Evolutionary conservation across 2,888 invertebrate genomes (phyloP), one percentile per base, ranked within the genome.

Genomic region (Epistrophella euchroma): DNA sequence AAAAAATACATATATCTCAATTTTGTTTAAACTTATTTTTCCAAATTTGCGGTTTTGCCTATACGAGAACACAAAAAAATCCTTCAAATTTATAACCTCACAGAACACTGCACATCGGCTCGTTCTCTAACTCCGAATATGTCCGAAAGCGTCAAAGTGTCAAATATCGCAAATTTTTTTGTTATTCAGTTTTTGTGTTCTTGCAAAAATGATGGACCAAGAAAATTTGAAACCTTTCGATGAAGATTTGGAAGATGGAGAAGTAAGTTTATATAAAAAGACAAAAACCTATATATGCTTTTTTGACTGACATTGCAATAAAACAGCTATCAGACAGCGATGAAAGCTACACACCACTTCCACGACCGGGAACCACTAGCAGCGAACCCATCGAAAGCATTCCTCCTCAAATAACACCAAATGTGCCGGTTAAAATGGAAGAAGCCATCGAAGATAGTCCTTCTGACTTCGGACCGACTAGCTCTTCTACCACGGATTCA

Each of bases 211-310:
- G 74, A 95, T 95, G 93, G 95, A 95, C 91, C 94, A 94, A 89
- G 95, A 95, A 90, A 91, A 94, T 88, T 93, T 94, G 88, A 92
- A 94, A 86, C 93, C 94, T 85, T 93, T 94, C 89, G 93, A 94
- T 88, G 94, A 94, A 88, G 95, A 95, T 90, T 92, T 94, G 83
- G 94, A 95, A 90, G 95, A 95, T 85, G 95, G 95, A 89, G 95
- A 95, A 94, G 95, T 95, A 92, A 93, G 93, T 83, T 55, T 50
- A 40, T 11, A 32, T 62, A 7, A 35, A 43, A 43, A 37, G 40
- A 50, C 22, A 10, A 60, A 68, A 50, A 56, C 15, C 25, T 4
- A n/a, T 13, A 13, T 45, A 15, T 4, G 6, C 13, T 28, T 72
- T 50, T 64, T 47, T 71, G 13, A 80, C 62, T 70, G 73, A 72